A percentile compares a stretch with the other conserved stretches of the same genome.
Evolutionary conservation across 2,797 vertebrate species (phyloP).

Genomic region (Microchirus variegatus): DNA sequence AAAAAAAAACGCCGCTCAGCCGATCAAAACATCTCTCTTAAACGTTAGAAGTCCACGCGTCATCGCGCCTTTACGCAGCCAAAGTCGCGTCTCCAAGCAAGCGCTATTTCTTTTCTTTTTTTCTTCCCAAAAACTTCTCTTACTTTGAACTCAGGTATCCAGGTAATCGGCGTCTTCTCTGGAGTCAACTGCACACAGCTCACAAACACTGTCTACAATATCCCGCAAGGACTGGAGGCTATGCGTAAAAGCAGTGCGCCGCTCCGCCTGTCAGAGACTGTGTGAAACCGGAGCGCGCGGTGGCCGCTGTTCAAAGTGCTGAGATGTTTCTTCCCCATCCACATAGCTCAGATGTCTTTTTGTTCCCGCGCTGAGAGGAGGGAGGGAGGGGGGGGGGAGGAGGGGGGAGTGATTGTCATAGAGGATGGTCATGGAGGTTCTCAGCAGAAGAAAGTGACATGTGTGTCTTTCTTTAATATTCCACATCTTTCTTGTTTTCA

Average conservation of each 20-base stretch:
- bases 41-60: constrained; percentile 31
- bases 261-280: constrained; percentile 42
- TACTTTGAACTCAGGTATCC: constrained; percentile 47
- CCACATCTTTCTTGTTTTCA: neutral
- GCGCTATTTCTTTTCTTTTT: neutral
- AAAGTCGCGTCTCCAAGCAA: constrained; percentile 32
- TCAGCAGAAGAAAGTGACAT: constrained; percentile 51
- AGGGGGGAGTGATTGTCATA: constrained; percentile 44
- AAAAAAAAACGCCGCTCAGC: neutral
- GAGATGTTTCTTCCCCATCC: constrained; percentile 63
- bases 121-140: constrained; percentile 3
- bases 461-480: neutral
- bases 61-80: constrained; percentile 59
- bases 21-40: constrained; percentile 8
- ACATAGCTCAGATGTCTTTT: constrained; percentile 74
- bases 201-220: constrained; percentile 41
- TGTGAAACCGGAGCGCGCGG: constrained; percentile 74
- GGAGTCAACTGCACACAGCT: constrained; percentile 38
- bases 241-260: constrained; percentile 68
- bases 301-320: constrained; percentile 56
- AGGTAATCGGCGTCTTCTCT: constrained; percentile 44
- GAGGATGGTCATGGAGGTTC: constrained; percentile 33
- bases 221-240: constrained; percentile 56
- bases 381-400: constrained; percentile 13
- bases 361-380: constrained; percentile 57